Evolutionary conservation across 23 tunicate species (phyloP).

Genomic region (Botrylloides violaceus): DNA sequence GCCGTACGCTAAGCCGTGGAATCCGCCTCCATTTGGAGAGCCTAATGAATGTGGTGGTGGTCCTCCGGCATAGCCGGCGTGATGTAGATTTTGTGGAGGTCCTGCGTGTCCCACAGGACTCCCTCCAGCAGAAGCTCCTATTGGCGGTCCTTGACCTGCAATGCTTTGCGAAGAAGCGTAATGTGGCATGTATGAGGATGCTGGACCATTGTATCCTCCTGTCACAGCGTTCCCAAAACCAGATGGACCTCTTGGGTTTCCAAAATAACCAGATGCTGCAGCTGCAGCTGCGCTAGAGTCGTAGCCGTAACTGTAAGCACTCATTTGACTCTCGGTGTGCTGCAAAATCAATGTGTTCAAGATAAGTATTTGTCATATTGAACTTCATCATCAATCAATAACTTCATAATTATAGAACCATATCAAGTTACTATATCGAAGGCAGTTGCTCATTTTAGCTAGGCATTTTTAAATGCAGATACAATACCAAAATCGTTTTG

Average conservation of each 20-base stretch:
- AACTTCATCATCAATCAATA: too few relatives aligned
- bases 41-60: constrained; percentile 66
- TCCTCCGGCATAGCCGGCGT: constrained; percentile 40
- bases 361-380: background rate
- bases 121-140: constrained; percentile 69
- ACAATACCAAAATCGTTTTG: too few relatives aligned
- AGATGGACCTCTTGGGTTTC: constrained; percentile 75
- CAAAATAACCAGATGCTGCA: constrained; percentile 64
- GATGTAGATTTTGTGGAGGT: constrained; percentile 42
- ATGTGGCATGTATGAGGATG: constrained; percentile 56
- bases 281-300: constrained; percentile 71
- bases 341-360: constrained; percentile 21
- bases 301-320: constrained; percentile 84
- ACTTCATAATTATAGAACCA: too few relatives aligned
- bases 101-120: constrained; percentile 64
- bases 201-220: constrained; percentile 71
- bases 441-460: too few relatives aligned
- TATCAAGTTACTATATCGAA: too few relatives aligned
- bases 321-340: constrained; percentile 96
- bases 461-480: too few relatives aligned
- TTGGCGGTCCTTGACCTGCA: constrained; percentile 52
- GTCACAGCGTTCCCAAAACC: constrained; percentile 72
- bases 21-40: constrained; percentile 48
- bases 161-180: constrained; percentile 51
- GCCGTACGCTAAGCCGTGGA: constrained; percentile 76